These are phyloP conservation scores for Junonia oenone DNA, from an alignment of 2,888 invertebrate genomes.

Conservation along the genomic window DNA sequence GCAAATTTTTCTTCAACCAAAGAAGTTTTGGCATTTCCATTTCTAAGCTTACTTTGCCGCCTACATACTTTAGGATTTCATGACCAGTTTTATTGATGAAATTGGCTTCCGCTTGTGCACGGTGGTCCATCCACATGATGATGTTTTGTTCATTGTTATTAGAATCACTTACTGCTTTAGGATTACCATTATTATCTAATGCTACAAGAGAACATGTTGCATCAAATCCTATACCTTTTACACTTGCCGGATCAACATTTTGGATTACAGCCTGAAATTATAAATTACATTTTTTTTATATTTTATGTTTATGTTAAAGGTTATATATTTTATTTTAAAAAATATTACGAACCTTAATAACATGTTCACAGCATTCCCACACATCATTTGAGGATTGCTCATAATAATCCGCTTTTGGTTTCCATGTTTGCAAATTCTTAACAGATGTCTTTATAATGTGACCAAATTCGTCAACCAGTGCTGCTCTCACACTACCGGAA, in stretches of 20 bases:
- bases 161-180: conserved; percentile 84
- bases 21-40: conserved; percentile 97
- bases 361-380: conserved; percentile 86
- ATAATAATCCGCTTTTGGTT: conserved; percentile 86
- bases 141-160: conserved; percentile 87
- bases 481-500: conserved; percentile 93
- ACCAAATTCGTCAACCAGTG: conserved; percentile 85
- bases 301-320: too few species aligned
- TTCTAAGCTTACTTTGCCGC: conserved; percentile 96
- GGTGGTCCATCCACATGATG: conserved; percentile 95
- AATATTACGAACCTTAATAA: conserved; percentile 83
- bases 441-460: conserved; percentile 82
- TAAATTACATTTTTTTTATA: not conserved
- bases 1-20: conserved; percentile 91
- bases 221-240: conserved; percentile 96
- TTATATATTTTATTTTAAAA: not conserved
- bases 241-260: conserved; percentile 69
- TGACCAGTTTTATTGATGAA: conserved; percentile 88
- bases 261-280: conserved; percentile 79
- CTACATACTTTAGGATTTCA: conserved; percentile 89
- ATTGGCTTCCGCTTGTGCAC: conserved; percentile 89
- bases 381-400: conserved; percentile 95
- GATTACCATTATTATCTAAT: conserved; percentile 83
- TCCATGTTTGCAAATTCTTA: conserved; percentile 86
- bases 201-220: conserved; percentile 96